Evolutionary conservation across 2,888 invertebrate genomes (phyloP), one percentile per base, ranked within the genome.

Genomic region (Chalcosyrphus nemorum): DNA sequence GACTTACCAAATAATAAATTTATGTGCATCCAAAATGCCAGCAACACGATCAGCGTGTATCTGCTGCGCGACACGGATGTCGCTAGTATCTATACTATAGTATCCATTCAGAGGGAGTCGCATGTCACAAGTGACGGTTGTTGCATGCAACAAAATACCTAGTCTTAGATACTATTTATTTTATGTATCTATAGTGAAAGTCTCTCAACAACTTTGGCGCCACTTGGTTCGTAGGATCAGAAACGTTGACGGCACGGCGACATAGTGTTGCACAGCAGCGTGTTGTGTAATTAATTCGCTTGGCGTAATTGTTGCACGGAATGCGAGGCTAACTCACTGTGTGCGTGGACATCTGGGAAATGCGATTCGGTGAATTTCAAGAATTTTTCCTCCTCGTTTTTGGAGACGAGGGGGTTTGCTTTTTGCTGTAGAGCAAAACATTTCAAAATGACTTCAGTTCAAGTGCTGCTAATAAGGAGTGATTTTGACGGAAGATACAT

Each of bases 21-120:
- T 81, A 81, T 81, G 81, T 71, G 81, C 71, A 81, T 81, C 76
- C 65, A 65, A 76, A 76, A 71, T 65, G 47, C 57, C 43, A 29
- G n/a, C 38, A 47, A 50, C 59, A 45, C 45, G 27, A 35, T 17
- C 24, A 21, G 21, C 32, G 24, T 56, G 63, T 71, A 56, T 63
- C 32, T 66, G 41, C 32, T 66, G 41, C 38, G 63, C 75, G 70
- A 71, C 71, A 65, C 76, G 76, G 76, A 81, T 81, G 81, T 65
- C 57, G 21, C 17, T 24, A 27, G 9, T 17, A 21, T 43, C 35
- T 29, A n/a, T n/a, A n/a, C n/a, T n/a, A n/a, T n/a, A n/a, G n/a
- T 29, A 43, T 56, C 24, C 50, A 32, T 52, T 11, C 43, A 24
- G 32, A 24, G n/a, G n/a, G n/a, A n/a, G n/a, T n/a, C n/a, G n/a